Conservation (phyloP, 2,888 invertebrate genomes). For the Drosophila mimica region DNA sequence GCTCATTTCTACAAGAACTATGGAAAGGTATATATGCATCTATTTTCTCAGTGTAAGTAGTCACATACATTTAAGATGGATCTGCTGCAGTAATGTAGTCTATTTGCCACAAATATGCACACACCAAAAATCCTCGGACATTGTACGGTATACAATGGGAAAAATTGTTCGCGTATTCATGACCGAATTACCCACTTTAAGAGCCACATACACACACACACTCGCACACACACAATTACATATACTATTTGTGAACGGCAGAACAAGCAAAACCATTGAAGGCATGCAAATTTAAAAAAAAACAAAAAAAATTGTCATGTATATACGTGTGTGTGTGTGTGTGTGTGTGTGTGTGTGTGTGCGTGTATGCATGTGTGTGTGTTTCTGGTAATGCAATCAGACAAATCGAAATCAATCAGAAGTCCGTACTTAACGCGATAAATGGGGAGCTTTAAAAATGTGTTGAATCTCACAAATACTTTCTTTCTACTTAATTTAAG, state of each 20-base stretch:
- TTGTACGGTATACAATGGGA: slow-evolving; percentile 58
- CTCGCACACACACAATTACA: slow-evolving; percentile 11
- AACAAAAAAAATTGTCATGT: not conserved
- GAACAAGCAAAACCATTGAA: slow-evolving; percentile 75
- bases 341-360: not conserved
- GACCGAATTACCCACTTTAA: slow-evolving; percentile 77
- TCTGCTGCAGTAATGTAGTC: slow-evolving; percentile 74
- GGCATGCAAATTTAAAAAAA: slow-evolving; percentile 66
- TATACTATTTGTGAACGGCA: slow-evolving; percentile 61
- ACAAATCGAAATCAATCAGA: not conserved
- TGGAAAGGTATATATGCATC: not conserved
- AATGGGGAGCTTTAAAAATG: not conserved
- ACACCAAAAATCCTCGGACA: slow-evolving; percentile 72
- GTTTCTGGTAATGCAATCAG: not conserved
- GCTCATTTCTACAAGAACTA: not conserved
- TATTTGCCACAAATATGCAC: slow-evolving; percentile 78
- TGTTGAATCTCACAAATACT: not conserved
- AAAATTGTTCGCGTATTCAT: slow-evolving; percentile 79
- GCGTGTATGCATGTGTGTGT: slow-evolving; percentile 22
- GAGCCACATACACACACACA: slow-evolving; percentile 27
- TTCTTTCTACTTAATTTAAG: not conserved
- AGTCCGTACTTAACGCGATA: not conserved
- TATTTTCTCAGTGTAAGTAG: slow-evolving; percentile 5
- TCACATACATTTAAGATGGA: slow-evolving; percentile 68
- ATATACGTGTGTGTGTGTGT: not conserved